Base-by-base conservation (phyloP, 1,140 invertebrate species). In the Diabrotica undecimpunctata region DNA sequence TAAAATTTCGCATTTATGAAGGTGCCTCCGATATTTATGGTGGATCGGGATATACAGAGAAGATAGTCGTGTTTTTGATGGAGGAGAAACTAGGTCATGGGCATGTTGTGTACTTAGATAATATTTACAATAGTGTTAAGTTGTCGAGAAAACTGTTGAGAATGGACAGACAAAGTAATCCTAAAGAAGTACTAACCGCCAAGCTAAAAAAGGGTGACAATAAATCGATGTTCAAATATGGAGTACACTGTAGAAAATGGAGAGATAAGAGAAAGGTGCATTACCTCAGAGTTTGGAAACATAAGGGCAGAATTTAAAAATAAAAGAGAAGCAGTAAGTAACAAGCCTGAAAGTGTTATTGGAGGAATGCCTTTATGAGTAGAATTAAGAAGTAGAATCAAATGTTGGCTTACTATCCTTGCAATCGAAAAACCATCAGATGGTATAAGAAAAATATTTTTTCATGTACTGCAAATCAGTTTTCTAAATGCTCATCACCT, bases 61-160 rank as follows among this genome's bases (percentile, higher is more conserved):
- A 72, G 65, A 66, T 77, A 52, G 74, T 75, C 10, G 35, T 72
- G 57, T 35, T 74, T 46, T 70, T 77, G 36, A 7, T 74, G 7
- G 62, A 76, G 70, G 57, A 72, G 46, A 63, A 71, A 53, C 66
- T 79, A 11, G 36, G 72, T 39, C 71, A 72, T 56, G 74, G 76
- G 25, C 75, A 79, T 61, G 38, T 53, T 50, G 36, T 80, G 7
- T 79, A 72, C 51, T 76, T 79, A 67, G 77, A 78, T 58, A 77
- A 76, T 66, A 79, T 64, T 72, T 78, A 73, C 54, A 73, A 72
- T 50, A 66, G 56, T 53, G 54, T 64, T 25, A 12, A 66, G n/a
- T 54, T 70, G 25, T 62, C 69, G 12, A 66, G 65, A 11, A 62
- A 65, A 69, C 66, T 78, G 39, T 53, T 74, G 51, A 35, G 69